Evolutionary conservation across 1,140 invertebrate genomes (phyloP).

Genomic region (Pinna nobilis): DNA sequence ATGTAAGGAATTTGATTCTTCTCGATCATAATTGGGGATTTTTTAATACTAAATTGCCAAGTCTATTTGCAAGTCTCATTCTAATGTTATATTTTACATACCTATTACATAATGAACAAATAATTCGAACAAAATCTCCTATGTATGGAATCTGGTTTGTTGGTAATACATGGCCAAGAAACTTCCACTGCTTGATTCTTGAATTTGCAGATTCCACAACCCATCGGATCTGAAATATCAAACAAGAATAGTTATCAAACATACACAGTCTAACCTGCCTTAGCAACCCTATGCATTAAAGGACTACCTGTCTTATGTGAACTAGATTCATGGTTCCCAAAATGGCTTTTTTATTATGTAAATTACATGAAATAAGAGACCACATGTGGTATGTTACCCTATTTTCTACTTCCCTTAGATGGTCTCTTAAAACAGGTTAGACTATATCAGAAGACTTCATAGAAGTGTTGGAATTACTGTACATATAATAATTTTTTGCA

Average conservation of each 20-base stretch:
- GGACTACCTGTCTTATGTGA: too few relatives aligned
- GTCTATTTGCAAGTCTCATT: not conserved
- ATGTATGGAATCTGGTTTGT: conserved; percentile 36
- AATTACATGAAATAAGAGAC: too few relatives aligned
- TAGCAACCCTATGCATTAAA: too few relatives aligned
- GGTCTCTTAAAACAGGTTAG: too few relatives aligned
- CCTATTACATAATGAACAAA: conserved; percentile 29
- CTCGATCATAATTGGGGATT: too few relatives aligned
- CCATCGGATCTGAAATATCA: conserved; percentile 37
- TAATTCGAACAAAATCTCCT: conserved; percentile 24
- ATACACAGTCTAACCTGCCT: too few relatives aligned
- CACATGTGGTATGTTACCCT: too few relatives aligned
- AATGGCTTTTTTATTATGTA: too few relatives aligned
- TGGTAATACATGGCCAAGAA: conserved; percentile 27
- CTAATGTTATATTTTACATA: not conserved
- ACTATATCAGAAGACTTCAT: too few relatives aligned
- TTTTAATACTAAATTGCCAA: not conserved
- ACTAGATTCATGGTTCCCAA: too few relatives aligned
- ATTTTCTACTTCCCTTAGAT: too few relatives aligned
- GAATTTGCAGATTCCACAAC: conserved; percentile 46
- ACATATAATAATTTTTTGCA: not conserved
- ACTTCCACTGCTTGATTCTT: conserved; percentile 38
- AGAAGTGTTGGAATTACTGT: not conserved
- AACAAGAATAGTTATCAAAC: not conserved
- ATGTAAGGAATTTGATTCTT: too few relatives aligned